Evolutionary conservation across 1,140 invertebrate genomes (phyloP), one percentile per base, ranked within the genome.

Genomic region (Drosophila parabipectinata): DNA sequence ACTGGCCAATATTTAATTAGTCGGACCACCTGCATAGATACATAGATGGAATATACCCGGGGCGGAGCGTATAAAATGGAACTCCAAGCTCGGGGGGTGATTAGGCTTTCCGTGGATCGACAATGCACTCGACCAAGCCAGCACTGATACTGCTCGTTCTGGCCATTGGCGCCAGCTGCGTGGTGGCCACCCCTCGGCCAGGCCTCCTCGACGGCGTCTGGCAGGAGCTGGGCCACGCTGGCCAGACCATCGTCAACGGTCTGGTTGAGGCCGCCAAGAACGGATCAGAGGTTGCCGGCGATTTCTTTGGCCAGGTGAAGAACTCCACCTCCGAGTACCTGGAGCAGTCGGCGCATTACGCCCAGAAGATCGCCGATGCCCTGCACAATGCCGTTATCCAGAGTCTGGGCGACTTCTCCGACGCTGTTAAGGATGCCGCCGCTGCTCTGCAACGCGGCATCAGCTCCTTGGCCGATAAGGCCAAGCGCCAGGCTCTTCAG

Each of bases 41-140:
- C 24, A 50, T 21, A 21, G 3, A 21, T 21, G 21, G 2, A 21
- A 21, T 21, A 3, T 10, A 54, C 14, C 24, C 14, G n/a, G 24
- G 7, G 10, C 14, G 10, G 4, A 7, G 8, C 14, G 26, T 83
- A 83, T 82, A 83, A 83, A 83, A 71, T 55, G 14, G 9, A 9
- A 15, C 21, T 24, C 48, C 3, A 0, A 4, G 10, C 24, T 45
- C 39, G 15, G 26, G 14, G n/a, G 32, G 18, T 30, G 28, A 68
- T 77, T 77, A 55, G 53, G 53, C 21, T 48, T 52, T 53, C 45
- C 24, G 34, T 58, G 30, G 30, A 34, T 6, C 45, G 9, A 45
- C 15, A 45, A 87, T 87, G 82, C 68, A 87, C 44, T 58, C 75
- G 54, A 79, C 18, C 66, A 87, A 77, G 56, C 28, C 67, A 50